Base-by-base conservation (phyloP, 1,140 invertebrate genomes). In the Magallana ariakensis region DNA sequence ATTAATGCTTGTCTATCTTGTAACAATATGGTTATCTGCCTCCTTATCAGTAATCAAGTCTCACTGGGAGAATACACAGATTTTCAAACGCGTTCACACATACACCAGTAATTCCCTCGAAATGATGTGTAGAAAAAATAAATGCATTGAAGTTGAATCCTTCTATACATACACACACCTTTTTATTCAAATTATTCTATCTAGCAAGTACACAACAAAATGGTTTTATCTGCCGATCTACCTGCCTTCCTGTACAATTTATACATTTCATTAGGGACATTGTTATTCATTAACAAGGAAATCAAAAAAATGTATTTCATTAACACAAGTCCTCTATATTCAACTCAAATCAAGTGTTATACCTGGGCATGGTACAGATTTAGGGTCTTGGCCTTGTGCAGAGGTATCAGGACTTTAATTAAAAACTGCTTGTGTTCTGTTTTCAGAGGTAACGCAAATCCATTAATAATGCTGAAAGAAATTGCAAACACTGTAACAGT, bases 381-480 rank as follows among this genome's bases (percentile, higher is more conserved):
- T 33, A 94, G 90, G 83, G 90, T 92, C 83, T 91, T 92, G 33
- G 92, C 93, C 87, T 94, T 94, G 88, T 95, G 94, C 56, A 95
- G 91, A 75, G 94, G 94, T 84, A 95, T 92, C 86, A 95, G 91
- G 75, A 95, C 94, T 88, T 93, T 94, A 85, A 93, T 91, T 82
- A 94, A 90, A 90, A 95, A 95, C 87, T 91, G 90, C 86, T 93
- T 94, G 91, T 95, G 94, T 89, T 95, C 94, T 58, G 89, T 84
- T 87, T 95, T 95, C 83, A 95, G 90, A 19, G 95, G 95, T 88
- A 95, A 89, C 19, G 95, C 95, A 94, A 95, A 96, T n/a, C 95
- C 95, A 92, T 95, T 95, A 89, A 96, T 95, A 87, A 95, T 95
- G 91, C 95, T 95, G 90, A 84, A 93, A 93, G 85, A 82, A 53